Evolutionary conservation across 1,140 invertebrate species (phyloP), one percentile per base, ranked within the genome.

Genomic region (Ganaspis sp.): DNA sequence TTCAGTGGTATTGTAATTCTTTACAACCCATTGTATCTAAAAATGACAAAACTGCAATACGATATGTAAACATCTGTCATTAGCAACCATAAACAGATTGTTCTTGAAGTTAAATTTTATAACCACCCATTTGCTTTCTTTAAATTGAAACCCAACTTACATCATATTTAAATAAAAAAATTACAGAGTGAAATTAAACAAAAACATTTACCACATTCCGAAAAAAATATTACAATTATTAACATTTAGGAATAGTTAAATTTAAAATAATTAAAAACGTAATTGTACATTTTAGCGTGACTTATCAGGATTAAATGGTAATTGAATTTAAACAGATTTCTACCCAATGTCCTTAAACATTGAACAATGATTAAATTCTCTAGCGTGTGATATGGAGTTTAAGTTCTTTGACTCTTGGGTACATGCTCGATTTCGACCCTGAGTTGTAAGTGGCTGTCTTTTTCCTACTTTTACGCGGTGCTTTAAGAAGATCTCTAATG

Each of bases 401-500:
- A 23, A 72, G 72, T 78, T 80, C 42, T 73, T 80, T 78, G 79
- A 80, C 73, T 80, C 72, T 15, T 37, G 58, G 17, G 40, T 69
- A 15, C 71, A 49, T 69, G 29, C 15, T 6, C 45, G 58, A 64
- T 29, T 64, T 34, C 21, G 79, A 81, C 76, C 76, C 76, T 81
- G 79, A 80, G 72, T 70, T 37, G 9, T 40, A 69, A 42, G 53
- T 49, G 17, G 15, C 45, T n/a, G n/a, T 54, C 49, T 26, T 75
- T 76, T 75, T 72, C 37, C 37, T 37, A 49, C 23, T 19, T 75
- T 37, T 69, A 45, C 34, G 42, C 69, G 15, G 38, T 58, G 72
- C 70, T 75, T 49, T 40, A 75, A 78, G 78, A 75, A 54, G 54
- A 70, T 23, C 53, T 34, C 70, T 79, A 81, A 83, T 76, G 70